phyloP scores from a whole-genome alignment of 2,113 vertebrate genomes.

The Pangasianodon hypophthalmus region DNA sequence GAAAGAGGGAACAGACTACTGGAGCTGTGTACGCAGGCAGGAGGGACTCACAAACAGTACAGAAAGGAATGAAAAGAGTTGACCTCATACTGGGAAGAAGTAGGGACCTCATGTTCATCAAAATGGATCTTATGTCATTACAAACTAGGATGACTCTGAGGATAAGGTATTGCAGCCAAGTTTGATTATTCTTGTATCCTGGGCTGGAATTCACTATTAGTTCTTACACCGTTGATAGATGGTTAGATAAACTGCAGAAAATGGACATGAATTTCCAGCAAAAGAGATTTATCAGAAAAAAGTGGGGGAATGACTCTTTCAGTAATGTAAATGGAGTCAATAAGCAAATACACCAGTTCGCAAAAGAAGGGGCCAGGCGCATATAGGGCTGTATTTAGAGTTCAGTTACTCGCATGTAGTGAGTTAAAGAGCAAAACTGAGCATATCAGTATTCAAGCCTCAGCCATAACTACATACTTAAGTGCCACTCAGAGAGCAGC shows the following conservation, averaged over 20 bases:
- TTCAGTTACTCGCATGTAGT: not conserved
- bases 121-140: not conserved
- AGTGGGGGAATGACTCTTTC: too few species aligned
- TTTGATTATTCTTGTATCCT: not conserved
- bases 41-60: constrained; percentile 38
- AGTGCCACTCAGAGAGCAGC: not conserved
- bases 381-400: not conserved
- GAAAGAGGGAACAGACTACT: not conserved
- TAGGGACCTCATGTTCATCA: not conserved
- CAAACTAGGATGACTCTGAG: not conserved
- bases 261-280: not conserved
- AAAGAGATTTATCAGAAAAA: not conserved
- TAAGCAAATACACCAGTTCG: not conserved
- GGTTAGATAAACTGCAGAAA: not conserved
- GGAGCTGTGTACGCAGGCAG: constrained; percentile 43
- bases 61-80: not conserved
- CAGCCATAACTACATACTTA: not conserved
- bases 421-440: not conserved
- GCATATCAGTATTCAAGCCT: not conserved
- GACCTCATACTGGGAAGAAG: not conserved
- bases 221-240: not conserved
- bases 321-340: not conserved
- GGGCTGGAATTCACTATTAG: not conserved
- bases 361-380: not conserved
- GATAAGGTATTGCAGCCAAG: not conserved